Evolutionary conservation across 2,888 invertebrate species (phyloP), one percentile per base, ranked within the genome.

Genomic region (Timema podura): DNA sequence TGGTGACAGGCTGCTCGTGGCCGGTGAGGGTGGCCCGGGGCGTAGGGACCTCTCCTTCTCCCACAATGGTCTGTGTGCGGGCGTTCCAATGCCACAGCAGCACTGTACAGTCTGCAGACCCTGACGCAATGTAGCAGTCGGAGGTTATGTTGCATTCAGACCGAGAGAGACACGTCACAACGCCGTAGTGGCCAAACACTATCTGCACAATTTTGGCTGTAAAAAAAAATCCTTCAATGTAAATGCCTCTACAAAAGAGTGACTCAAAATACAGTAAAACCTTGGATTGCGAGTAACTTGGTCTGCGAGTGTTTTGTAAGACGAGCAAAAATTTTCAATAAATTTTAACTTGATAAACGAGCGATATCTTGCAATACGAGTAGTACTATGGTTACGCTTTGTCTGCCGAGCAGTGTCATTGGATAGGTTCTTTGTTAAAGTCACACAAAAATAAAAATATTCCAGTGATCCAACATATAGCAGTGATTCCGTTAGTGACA

Each of bases 141-240:
- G 96, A 95, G n/a, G 96, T 96, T 75, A 98, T 95, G 83, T 97
- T 98, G 83, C 98, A 98, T 82, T 99, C 99, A 2, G 97, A 98
- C 67, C 98, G 88, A 0, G 97, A 95, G 76, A 99, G 86, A 82
- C 98, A 98, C 11, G 98, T 98, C 76, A 99, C 99, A 68, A 99
- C 96, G 73, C 98, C 98, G 83, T 96, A 98, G 84, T 99, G 99
- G 0, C 98, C 99, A 83, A 97, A 99, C 68, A 99, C 91, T 76
- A 98, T 98, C 83, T 99, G 99, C 64, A 96, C 93, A 79, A 98
- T 96, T 86, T 96, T 95, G 0, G 96, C 98, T 95, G 84, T 2
- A 83, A 61, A 51, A 46, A 64, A 46, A 45, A 67, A n/a, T 51
- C 51, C 51, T 11, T 5, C 51, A 51, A 51, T 51, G 11, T 11